These are phyloP conservation scores for Pelochelys cantorii DNA, from an alignment of 2,797 vertebrate genomes.

Conservation along the genomic window DNA sequence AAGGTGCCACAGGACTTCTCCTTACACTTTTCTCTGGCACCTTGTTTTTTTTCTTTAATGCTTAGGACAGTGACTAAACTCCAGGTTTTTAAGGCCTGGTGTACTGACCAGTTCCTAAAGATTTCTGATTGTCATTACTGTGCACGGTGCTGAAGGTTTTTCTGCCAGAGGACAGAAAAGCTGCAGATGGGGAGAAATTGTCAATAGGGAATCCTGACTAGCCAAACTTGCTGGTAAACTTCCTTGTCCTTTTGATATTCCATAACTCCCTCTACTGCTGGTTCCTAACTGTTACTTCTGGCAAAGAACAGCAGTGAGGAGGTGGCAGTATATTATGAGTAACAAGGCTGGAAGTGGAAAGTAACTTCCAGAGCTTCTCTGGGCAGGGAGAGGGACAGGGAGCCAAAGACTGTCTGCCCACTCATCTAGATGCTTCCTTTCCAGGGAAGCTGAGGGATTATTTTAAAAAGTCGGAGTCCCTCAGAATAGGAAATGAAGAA, in stretches of 20 bases:
- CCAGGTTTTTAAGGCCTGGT: not conserved
- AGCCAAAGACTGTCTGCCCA: not conserved
- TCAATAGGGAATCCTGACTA: not conserved
- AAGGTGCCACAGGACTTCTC: no score
- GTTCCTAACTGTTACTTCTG: not conserved
- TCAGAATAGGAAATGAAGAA: not conserved
- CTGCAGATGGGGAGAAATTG: not conserved
- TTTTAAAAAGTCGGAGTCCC: not conserved
- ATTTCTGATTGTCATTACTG: not conserved
- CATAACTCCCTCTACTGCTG: not conserved
- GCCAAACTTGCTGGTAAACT: not conserved
- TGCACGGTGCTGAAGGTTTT: not conserved
- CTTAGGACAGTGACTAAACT: not conserved
- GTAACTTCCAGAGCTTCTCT: not conserved
- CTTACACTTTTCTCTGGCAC: not conserved
- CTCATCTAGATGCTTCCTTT: not conserved
- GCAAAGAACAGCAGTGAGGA: not conserved
- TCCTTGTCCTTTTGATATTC: not conserved
- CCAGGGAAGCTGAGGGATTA: not conserved
- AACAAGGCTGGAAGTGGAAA: not conserved
- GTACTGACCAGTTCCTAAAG: not conserved
- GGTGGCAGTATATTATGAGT: not conserved
- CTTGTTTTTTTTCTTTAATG: accelerated
- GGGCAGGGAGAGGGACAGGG: not conserved
- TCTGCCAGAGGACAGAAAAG: not conserved